Base-by-base conservation (phyloP, 23 tunicate species). In the Oikopleura dioica region DNA sequence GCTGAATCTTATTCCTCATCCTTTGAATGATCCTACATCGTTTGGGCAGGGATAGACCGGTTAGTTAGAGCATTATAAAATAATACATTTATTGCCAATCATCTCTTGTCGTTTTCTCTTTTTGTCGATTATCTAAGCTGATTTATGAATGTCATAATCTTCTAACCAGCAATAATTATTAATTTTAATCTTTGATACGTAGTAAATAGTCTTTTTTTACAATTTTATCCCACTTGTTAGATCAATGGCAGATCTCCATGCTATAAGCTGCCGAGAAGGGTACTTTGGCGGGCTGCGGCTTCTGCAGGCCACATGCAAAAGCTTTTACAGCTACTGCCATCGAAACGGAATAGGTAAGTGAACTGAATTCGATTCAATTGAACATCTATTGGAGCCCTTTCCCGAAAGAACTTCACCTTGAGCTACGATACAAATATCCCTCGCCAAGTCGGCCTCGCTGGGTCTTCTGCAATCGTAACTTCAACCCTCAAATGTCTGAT, bases 401-500 rank as follows among this genome's bases (percentile, higher is more conserved):
- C 79, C 78, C 80, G 80, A 36, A 51, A 79, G 38, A 88, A 88
- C 67, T 88, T 88, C 51, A 84, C 96, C 0, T 37, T 88, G 38
- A 69, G 83, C 59, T 88, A 88, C 59, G 96, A 88, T 68, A 88
- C 96, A 1, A 88, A 88, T 59, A 88, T 88, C 0, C 96, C 96
- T 0, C 38, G 96, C 37, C 96, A 88, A 79, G 96, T 88, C 30
- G 96, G 96, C 23, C 75, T 88, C 28, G 96, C 96, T 35, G 96
- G 96, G 34, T 81, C 85, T 38, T 83, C 88, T 81, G 96, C 96
- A 0, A 88, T 88, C 68, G 96, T 88, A 0, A 83, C 96, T 0
- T 85, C 96, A 36, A 81, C 96, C 1, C 31, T 88, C 38, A 77
- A 80, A 50, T 88, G 96, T 76, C 76, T 88, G 21, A 59, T 88